These are phyloP conservation scores for Thunnus maccoyii DNA, from an alignment of 2,113 vertebrate species.

Conservation along the genomic window DNA sequence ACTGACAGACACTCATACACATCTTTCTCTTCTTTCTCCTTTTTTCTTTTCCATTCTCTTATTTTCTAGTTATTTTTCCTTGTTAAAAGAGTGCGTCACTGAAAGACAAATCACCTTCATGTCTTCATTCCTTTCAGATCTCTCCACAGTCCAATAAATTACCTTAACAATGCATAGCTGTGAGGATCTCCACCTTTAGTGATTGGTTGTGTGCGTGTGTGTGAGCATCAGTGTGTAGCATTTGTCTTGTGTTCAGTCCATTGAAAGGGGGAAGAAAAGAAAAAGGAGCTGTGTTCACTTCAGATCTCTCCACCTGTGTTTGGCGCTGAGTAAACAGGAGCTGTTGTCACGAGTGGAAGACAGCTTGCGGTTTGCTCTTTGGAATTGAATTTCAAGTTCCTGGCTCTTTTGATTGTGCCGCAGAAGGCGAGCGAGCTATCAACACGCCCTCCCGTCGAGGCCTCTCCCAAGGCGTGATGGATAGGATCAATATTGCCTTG, in stretches of 20 bases:
- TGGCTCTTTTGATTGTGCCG: slow-evolving; percentile 60
- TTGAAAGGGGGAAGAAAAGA: slow-evolving; percentile 47
- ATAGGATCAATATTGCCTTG: slow-evolving; percentile 71
- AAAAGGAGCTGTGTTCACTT: slow-evolving; percentile 26
- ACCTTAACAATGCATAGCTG: slow-evolving; percentile 28
- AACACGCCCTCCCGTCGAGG: slow-evolving; percentile 42
- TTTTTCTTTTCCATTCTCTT: background rate
- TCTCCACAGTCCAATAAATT: slow-evolving; percentile 28
- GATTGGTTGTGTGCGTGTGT: background rate
- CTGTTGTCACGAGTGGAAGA: slow-evolving; percentile 63
- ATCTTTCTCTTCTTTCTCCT: background rate
- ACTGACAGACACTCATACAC: background rate
- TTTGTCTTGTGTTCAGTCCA: slow-evolving; percentile 42
- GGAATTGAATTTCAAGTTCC: slow-evolving; percentile 74
- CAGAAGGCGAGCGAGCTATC: slow-evolving; percentile 66
- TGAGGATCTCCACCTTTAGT: slow-evolving; percentile 26
- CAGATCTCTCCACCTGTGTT: slow-evolving; percentile 73
- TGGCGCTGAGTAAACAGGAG: slow-evolving; percentile 75
- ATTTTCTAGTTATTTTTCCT: background rate
- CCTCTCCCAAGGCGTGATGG: slow-evolving; percentile 65
- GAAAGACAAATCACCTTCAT: slow-evolving; percentile 23
- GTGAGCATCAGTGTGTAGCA: slow-evolving; percentile 15
- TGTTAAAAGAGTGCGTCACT: background rate
- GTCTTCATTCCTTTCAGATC: slow-evolving; percentile 37
- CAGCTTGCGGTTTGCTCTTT: slow-evolving; percentile 64